phyloP scores from a whole-genome alignment of 2,888 invertebrate species.

The Phalera bucephala region DNA sequence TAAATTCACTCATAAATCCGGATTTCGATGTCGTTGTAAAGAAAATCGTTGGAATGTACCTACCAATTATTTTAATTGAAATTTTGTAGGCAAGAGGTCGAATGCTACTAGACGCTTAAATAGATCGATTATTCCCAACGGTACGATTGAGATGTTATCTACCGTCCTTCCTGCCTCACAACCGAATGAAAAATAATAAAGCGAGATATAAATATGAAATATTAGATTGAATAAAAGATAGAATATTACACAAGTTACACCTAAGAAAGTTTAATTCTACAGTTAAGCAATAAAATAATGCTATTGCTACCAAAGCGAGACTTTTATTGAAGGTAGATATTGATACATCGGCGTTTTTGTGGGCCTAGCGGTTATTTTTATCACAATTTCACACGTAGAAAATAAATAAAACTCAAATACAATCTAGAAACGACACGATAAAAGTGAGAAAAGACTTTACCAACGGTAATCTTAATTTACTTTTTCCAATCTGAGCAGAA shows the following conservation, averaged over 20 bases:
- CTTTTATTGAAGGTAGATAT: not conserved
- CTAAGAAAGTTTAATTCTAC: not conserved
- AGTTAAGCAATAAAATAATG: not conserved
- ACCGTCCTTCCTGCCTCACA: conserved; percentile 40
- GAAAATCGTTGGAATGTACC: too few relatives aligned
- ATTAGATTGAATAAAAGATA: not conserved
- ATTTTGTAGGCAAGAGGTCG: conserved; percentile 40
- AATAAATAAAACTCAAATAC: conserved; percentile 25
- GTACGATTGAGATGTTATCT: conserved; percentile 52
- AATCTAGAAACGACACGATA: conserved; percentile 19
- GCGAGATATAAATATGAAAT: not conserved
- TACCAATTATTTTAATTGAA: conserved; percentile 52
- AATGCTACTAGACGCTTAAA: conserved; percentile 32
- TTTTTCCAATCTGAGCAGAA: conserved; percentile 41
- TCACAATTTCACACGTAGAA: conserved; percentile 18
- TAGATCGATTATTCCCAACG: conserved; percentile 49
- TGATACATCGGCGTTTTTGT: not conserved
- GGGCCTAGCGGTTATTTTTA: conserved; percentile 7
- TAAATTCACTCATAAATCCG: too few relatives aligned
- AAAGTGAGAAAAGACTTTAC: conserved; percentile 16
- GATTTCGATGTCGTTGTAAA: too few relatives aligned
- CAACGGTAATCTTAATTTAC: conserved; percentile 43
- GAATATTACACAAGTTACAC: not conserved
- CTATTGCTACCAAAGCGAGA: not conserved
- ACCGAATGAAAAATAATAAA: conserved; percentile 14